Conservation (phyloP, 2,797 vertebrate genomes). For the Cetoscarus ocellatus region DNA sequence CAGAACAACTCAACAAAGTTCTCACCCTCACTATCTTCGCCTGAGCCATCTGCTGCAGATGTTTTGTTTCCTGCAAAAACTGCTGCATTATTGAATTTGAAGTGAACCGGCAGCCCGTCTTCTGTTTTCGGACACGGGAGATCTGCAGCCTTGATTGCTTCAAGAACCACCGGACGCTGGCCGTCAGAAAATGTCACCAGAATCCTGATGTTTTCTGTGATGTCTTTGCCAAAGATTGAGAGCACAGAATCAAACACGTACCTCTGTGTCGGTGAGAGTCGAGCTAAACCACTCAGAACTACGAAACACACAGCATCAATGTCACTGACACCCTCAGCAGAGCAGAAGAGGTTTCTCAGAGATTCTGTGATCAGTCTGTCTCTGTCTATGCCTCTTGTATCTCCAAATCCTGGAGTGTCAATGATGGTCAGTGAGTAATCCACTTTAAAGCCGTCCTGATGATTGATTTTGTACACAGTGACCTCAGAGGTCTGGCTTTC, state of each 20-base stretch:
- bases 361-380: background rate
- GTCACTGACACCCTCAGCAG: background rate
- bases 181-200: too few species aligned
- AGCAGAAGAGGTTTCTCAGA: conserved; percentile 16
- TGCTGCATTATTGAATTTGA: conserved; percentile 20
- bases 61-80: too few species aligned
- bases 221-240: conserved; percentile 21
- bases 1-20: too few species aligned
- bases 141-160: too few species aligned
- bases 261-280: conserved; percentile 12
- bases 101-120: conserved; percentile 34
- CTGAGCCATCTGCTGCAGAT: too few species aligned
- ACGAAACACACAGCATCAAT: conserved; percentile 29
- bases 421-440: conserved; percentile 58
- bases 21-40: too few species aligned
- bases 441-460: conserved; percentile 17
- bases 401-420: conserved; percentile 49
- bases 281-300: conserved; percentile 1
- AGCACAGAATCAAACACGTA: background rate
- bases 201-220: too few species aligned
- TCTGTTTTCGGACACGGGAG: conserved; percentile 40
- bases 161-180: too few species aligned
- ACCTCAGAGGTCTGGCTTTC: too few species aligned
- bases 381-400: conserved; percentile 6
- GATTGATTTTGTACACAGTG: conserved; percentile 9